Evolutionary conservation across 2,888 invertebrate genomes (phyloP).

Genomic region (Sarcophaga subvicina): DNA sequence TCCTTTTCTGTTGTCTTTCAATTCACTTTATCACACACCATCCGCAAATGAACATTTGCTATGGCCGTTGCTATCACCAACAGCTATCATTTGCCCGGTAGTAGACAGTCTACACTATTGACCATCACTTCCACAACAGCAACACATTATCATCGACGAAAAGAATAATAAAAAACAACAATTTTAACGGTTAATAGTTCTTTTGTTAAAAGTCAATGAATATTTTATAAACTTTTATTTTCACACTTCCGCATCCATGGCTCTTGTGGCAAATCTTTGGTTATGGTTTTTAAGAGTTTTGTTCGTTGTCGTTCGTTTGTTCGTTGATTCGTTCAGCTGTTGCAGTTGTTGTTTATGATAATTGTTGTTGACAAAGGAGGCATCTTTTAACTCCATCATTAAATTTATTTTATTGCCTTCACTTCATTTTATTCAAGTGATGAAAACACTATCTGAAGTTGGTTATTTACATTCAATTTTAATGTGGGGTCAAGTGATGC

Average conservation of each 20-base stretch:
- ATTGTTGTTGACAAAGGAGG: conserved; percentile 34
- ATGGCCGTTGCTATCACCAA: conserved; percentile 12
- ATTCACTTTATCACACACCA: not conserved
- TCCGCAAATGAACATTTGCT: no score
- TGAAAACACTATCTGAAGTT: not conserved
- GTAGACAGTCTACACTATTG: no score
- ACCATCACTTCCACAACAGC: not conserved
- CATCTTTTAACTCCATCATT: conserved; percentile 51
- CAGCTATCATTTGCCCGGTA: not conserved
- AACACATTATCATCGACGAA: conserved; percentile 30
- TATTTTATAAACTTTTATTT: conserved; percentile 61
- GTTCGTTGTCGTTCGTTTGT: not conserved
- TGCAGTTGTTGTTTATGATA: conserved; percentile 42
- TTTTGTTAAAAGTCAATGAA: conserved; percentile 71
- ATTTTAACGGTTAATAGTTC: conserved; percentile 69
- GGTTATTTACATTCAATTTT: conserved; percentile 36
- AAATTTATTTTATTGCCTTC: conserved; percentile 48
- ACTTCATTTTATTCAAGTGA: conserved; percentile 15
- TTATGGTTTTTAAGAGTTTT: not conserved
- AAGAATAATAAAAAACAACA: conserved; percentile 6
- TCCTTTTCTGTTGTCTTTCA: not conserved
- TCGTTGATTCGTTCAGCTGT: not conserved
- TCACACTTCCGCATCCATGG: not conserved
- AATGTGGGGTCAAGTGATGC: not conserved
- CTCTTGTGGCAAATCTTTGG: no score